Percentiles rank a stretch among this genome's conserved stretches.
phyloP scores from a whole-genome alignment of 2,888 invertebrate genomes.

The Ophion slaviceki region DNA sequence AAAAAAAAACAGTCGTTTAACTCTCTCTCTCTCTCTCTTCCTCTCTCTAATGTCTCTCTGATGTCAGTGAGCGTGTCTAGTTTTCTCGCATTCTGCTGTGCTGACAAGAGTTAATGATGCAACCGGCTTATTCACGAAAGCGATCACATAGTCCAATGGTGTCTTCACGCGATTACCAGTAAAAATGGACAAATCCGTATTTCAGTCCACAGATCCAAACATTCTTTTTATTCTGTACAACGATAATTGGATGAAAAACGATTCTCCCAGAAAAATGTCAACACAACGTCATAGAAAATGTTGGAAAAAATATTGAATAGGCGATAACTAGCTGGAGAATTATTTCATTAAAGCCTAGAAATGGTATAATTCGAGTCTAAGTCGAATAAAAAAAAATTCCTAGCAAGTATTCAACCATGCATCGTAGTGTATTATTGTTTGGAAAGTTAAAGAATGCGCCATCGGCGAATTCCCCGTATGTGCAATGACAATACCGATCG shows the following conservation, averaged over 20 bases:
- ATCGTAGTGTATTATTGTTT: no score
- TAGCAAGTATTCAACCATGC: no score
- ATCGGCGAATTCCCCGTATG: no score
- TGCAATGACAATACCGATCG: no score
- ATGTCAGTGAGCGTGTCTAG: neutral
- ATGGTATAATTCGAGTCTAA: neutral
- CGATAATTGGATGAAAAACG: neutral
- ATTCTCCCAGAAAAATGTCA: neutral
- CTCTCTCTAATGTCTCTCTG: neutral
- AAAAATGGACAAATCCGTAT: neutral
- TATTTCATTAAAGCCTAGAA: neutral
- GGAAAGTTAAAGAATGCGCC: no score
- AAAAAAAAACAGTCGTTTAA: neutral
- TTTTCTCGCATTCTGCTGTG: neutral
- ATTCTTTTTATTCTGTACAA: neutral
- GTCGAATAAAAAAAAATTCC: no score
- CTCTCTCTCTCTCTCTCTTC: neutral
- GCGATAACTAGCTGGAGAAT: neutral
- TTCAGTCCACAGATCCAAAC: neutral
- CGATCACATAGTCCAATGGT: neutral
- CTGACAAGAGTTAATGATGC: neutral
- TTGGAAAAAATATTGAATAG: neutral
- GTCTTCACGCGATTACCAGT: neutral
- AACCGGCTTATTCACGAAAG: neutral
- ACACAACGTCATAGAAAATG: neutral